These are phyloP conservation scores for Torymus auratus DNA, from an alignment of 2,888 invertebrate genomes.

Conservation along the genomic window DNA sequence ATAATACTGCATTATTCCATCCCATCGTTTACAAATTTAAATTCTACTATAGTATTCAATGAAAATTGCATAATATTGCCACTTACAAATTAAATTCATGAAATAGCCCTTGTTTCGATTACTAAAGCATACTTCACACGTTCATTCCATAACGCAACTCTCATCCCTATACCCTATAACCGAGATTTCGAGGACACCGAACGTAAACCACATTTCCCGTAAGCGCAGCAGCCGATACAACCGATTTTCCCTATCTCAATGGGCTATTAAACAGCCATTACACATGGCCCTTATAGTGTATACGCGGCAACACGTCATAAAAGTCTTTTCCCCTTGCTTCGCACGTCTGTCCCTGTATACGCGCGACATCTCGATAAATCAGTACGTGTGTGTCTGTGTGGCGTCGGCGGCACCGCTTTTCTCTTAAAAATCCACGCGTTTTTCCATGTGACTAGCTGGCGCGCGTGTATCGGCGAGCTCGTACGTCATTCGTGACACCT, in stretches of 20 bases:
- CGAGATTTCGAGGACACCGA: slow-evolving; percentile 7
- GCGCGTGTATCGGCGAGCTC: slow-evolving; percentile 35
- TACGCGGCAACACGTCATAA: slow-evolving; percentile 72
- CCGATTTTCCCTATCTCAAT: slow-evolving; percentile 69
- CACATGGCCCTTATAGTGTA: slow-evolving; percentile 71
- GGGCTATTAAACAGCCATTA: slow-evolving; percentile 74
- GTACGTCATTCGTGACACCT: slow-evolving; percentile 46
- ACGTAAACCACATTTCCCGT: slow-evolving; percentile 16
- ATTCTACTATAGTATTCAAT: too few species aligned
- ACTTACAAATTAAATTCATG: too few species aligned
- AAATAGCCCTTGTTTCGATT: too few species aligned
- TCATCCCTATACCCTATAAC: too few species aligned
- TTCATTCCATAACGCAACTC: too few species aligned
- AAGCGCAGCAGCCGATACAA: slow-evolving; percentile 51
- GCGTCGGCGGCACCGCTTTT: slow-evolving; percentile 32
- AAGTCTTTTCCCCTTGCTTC: slow-evolving; percentile 60
- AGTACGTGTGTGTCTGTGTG: not conserved
- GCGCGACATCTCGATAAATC: slow-evolving; percentile 34
- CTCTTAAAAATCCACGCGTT: slow-evolving; percentile 47
- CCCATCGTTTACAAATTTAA: too few species aligned
- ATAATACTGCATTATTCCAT: too few species aligned
- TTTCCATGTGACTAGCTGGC: slow-evolving; percentile 9
- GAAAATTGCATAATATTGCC: too few species aligned
- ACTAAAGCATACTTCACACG: too few species aligned
- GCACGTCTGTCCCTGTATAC: not conserved